Evolutionary conservation across 2,888 invertebrate genomes (phyloP).

Genomic region (Mystacides longicornis): DNA sequence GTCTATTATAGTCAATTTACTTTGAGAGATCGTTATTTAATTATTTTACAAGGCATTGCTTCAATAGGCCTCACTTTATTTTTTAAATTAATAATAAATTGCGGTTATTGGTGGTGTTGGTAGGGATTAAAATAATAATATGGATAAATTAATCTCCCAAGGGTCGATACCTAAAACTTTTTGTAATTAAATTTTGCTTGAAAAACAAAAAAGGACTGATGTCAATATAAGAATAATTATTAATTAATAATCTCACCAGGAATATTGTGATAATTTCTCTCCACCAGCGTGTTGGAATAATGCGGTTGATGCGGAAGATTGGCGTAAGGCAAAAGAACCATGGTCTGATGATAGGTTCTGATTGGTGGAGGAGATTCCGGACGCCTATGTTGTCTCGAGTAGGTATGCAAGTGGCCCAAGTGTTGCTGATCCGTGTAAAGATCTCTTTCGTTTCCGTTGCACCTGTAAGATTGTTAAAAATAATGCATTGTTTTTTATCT

Average conservation of each 20-base stretch:
- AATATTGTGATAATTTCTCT: slow-evolving; percentile 10
- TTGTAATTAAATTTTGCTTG: too few relatives aligned
- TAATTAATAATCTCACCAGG: neutral
- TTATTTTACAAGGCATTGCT: too few relatives aligned
- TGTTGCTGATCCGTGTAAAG: slow-evolving; percentile 36
- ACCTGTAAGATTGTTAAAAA: too few relatives aligned
- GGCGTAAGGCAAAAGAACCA: slow-evolving; percentile 62
- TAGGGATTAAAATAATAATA: too few relatives aligned
- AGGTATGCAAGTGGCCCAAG: slow-evolving; percentile 14
- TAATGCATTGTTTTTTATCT: too few relatives aligned
- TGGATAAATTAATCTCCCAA: too few relatives aligned
- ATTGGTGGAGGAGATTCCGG: slow-evolving; percentile 67
- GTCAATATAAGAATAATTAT: too few relatives aligned
- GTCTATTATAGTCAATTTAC: neutral
- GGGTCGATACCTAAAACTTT: too few relatives aligned
- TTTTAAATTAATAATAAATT: too few relatives aligned
- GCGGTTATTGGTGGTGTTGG: too few relatives aligned
- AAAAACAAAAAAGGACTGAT: too few relatives aligned
- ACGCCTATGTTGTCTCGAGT: slow-evolving; percentile 35
- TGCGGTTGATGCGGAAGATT: slow-evolving; percentile 33
- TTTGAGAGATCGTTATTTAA: neutral
- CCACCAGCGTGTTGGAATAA: slow-evolving; percentile 35
- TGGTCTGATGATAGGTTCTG: slow-evolving; percentile 59
- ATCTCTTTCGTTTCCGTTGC: slow-evolving; percentile 31
- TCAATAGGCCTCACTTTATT: too few relatives aligned